These are phyloP conservation scores for Ennomos quercinarius DNA, from an alignment of 2,888 invertebrate species.

Conservation along the genomic window DNA sequence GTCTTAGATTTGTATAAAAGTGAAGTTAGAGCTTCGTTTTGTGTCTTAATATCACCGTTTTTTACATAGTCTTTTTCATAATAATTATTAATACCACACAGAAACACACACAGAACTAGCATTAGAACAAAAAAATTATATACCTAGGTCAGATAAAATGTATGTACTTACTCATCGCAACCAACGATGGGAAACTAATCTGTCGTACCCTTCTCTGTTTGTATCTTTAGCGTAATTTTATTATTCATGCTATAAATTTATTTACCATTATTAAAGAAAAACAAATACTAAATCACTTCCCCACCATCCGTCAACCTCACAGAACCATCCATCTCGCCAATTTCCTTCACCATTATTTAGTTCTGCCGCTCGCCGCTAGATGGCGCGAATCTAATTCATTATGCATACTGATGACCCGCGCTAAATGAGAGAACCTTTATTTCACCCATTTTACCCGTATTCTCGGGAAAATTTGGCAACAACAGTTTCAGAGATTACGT, in stretches of 20 bases:
- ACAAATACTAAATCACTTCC: constrained; percentile 33
- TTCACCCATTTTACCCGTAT: constrained; percentile 59
- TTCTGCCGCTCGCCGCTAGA: constrained; percentile 70
- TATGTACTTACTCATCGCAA: too few relatives aligned
- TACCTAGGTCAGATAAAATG: too few relatives aligned
- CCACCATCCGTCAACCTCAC: constrained; percentile 55
- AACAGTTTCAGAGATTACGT: constrained; percentile 63
- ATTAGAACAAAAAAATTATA: too few relatives aligned
- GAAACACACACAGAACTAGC: too few relatives aligned
- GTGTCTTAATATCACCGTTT: too few relatives aligned
- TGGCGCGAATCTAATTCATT: constrained; percentile 87
- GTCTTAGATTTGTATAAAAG: too few relatives aligned
- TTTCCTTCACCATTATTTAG: constrained; percentile 60
- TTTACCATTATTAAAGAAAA: constrained; percentile 25
- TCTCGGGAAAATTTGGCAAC: constrained; percentile 76
- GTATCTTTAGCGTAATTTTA: too few relatives aligned
- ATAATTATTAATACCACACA: too few relatives aligned
- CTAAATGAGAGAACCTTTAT: constrained; percentile 83
- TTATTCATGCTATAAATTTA: neutral
- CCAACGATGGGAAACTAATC: too few relatives aligned
- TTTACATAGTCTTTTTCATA: too few relatives aligned
- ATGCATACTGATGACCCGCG: constrained; percentile 91
- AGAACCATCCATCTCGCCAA: constrained; percentile 63
- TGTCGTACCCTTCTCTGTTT: too few relatives aligned
- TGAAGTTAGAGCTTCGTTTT: too few relatives aligned